phyloP scores from a whole-genome alignment of 2,888 invertebrate species.

The Apamea crenata region DNA sequence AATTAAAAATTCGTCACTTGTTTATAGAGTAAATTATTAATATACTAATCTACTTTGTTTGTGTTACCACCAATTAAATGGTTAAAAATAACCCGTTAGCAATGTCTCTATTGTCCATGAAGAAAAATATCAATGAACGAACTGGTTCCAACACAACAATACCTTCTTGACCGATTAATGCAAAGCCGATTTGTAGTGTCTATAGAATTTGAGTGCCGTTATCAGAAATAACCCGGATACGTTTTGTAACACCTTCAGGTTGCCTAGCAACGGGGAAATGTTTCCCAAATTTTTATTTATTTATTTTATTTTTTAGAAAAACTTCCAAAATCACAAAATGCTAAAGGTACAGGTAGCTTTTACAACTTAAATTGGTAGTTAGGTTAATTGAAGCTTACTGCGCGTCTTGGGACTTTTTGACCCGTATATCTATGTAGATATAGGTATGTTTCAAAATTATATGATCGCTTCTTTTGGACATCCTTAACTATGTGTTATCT shows the following conservation, averaged over 20 bases:
- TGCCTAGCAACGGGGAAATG: background rate
- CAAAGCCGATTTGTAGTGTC: slow-evolving; percentile 41
- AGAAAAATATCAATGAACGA: slow-evolving; percentile 41
- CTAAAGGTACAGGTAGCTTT: too few relatives aligned
- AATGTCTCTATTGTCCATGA: slow-evolving; percentile 22
- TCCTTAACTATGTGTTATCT: background rate
- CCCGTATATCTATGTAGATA: too few relatives aligned
- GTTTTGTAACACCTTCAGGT: background rate
- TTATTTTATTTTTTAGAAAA: too few relatives aligned
- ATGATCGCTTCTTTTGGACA: background rate
- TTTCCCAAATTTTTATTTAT: too few relatives aligned
- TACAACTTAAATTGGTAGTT: background rate
- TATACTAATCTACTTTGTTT: background rate
- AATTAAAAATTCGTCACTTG: slow-evolving; percentile 1
- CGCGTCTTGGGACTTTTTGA: background rate
- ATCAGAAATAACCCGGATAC: slow-evolving; percentile 52
- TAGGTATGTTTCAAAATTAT: too few relatives aligned
- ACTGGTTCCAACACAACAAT: slow-evolving; percentile 53
- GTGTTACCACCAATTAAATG: background rate
- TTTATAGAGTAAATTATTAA: background rate
- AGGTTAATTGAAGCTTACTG: background rate
- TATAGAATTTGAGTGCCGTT: slow-evolving; percentile 58
- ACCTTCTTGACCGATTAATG: slow-evolving; percentile 55
- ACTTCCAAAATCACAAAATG: background rate
- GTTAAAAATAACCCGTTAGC: slow-evolving; percentile 34